Percentiles rank a stretch among this genome's conserved stretches.
These are phyloP conservation scores for Drosophila meridiana DNA, from an alignment of 2,888 invertebrate species.

Conservation along the genomic window DNA sequence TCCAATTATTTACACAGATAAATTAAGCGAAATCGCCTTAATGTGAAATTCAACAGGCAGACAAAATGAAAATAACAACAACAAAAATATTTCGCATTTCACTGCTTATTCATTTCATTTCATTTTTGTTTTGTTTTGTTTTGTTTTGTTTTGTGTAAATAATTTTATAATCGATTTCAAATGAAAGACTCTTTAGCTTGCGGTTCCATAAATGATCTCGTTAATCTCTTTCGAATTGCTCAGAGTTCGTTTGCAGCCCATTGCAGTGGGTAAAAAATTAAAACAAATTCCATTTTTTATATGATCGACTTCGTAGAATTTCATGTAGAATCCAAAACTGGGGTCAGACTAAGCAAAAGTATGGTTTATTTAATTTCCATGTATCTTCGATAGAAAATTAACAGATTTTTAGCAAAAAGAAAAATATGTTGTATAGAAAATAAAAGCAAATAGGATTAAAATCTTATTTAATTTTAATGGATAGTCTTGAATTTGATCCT, in stretches of 20 bases:
- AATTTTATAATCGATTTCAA: conserved; percentile 55
- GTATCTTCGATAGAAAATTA: background rate
- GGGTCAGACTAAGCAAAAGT: background rate
- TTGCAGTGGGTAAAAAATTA: background rate
- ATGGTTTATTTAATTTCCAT: too few species aligned
- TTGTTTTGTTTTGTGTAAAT: conserved; percentile 32
- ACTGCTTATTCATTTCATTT: background rate
- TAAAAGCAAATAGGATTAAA: too few species aligned
- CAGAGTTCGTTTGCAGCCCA: conserved; percentile 39
- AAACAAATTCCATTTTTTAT: background rate
- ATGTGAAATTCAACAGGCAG: conserved; percentile 62
- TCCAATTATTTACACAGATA: conserved; percentile 67
- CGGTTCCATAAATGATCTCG: conserved; percentile 56
- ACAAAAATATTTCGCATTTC: conserved; percentile 9
- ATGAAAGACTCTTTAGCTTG: conserved; percentile 43
- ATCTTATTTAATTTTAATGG: too few species aligned
- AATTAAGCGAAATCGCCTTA: conserved; percentile 58
- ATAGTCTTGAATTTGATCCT: background rate
- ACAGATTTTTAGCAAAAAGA: background rate
- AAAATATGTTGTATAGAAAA: too few species aligned
- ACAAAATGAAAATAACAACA: conserved; percentile 19
- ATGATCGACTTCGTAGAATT: background rate
- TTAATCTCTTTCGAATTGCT: conserved; percentile 50
- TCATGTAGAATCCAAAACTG: too few species aligned
- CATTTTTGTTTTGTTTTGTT: conserved; percentile 15